A percentile compares a stretch with the other conserved stretches of the same genome.
These are phyloP conservation scores for Idris sp. DNA, from an alignment of 1,140 invertebrate genomes.

Conservation along the genomic window DNA sequence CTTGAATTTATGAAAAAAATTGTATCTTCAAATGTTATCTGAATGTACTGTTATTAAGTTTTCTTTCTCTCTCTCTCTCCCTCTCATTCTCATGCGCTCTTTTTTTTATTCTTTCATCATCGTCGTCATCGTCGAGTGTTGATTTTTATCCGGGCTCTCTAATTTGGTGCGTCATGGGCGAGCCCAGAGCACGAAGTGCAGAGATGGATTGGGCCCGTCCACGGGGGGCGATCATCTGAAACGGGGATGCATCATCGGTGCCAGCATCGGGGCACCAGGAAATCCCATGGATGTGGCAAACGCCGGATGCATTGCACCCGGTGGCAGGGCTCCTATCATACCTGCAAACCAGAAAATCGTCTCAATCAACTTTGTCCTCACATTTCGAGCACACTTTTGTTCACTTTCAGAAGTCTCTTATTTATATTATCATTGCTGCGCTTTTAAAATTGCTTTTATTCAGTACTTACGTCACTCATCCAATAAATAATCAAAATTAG, in stretches of 20 bases:
- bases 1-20: too few relatives aligned
- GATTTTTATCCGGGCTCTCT: constrained; percentile 62
- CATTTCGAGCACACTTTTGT: too few relatives aligned
- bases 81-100: constrained; percentile 9
- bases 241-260: constrained; percentile 86
- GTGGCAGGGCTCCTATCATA: constrained; percentile 83
- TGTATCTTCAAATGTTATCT: too few relatives aligned
- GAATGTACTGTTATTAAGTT: too few relatives aligned
- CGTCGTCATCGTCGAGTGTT: constrained; percentile 29
- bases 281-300: constrained; percentile 83
- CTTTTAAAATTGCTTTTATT: constrained; percentile 53
- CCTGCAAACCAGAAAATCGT: constrained; percentile 77
- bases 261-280: constrained; percentile 81
- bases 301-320: constrained; percentile 82
- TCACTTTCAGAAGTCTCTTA: constrained; percentile 51
- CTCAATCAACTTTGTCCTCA: constrained; percentile 31
- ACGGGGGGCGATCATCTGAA: constrained; percentile 86
- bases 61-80: constrained; percentile 20
- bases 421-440: constrained; percentile 52
- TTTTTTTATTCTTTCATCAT: constrained; percentile 24
- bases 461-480: constrained; percentile 69
- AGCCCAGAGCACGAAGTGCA: constrained; percentile 78
- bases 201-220: constrained; percentile 76
- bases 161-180: constrained; percentile 72
- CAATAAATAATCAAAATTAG: too few relatives aligned